phyloP scores from a whole-genome alignment of 2,888 invertebrate species.

The Endotricha flammealis region DNA sequence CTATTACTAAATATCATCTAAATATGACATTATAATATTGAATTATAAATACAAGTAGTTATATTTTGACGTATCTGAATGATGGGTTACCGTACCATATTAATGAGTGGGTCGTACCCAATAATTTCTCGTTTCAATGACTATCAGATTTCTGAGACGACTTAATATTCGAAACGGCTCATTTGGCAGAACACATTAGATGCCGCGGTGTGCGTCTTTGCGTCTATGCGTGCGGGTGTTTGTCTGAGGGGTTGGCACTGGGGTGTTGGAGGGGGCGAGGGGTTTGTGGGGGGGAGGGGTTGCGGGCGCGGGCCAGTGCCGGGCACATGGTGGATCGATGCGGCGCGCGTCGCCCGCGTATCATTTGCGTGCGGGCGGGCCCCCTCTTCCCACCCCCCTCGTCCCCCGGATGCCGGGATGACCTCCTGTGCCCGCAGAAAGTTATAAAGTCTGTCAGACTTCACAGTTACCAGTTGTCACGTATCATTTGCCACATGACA shows the following conservation, averaged over 20 bases:
- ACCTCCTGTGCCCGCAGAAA: slow-evolving; percentile 32
- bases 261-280: slow-evolving; percentile 26
- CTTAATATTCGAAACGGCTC: slow-evolving; percentile 63
- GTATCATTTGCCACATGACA: no score
- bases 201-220: slow-evolving; percentile 40
- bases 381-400: slow-evolving; percentile 34
- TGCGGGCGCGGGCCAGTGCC: slow-evolving; percentile 47
- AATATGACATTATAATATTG: no score
- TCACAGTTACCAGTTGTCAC: slow-evolving; percentile 17
- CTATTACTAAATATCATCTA: no score
- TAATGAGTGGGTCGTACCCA: slow-evolving; percentile 13
- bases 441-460: slow-evolving; percentile 27
- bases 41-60: slow-evolving; percentile 1
- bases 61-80: slow-evolving; percentile 6
- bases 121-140: slow-evolving; percentile 28
- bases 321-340: slow-evolving; percentile 67
- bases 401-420: slow-evolving; percentile 37
- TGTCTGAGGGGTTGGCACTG: slow-evolving; percentile 37
- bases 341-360: slow-evolving; percentile 60
- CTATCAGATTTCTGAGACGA: slow-evolving; percentile 35
- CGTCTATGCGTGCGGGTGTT: slow-evolving; percentile 54
- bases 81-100: neutral
- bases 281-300: slow-evolving; percentile 29
- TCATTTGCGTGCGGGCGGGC: slow-evolving; percentile 66
- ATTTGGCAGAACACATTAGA: slow-evolving; percentile 73